These are phyloP conservation scores for Stomatorhinus walkeri DNA, from an alignment of 2,797 vertebrate genomes.

Conservation along the genomic window DNA sequence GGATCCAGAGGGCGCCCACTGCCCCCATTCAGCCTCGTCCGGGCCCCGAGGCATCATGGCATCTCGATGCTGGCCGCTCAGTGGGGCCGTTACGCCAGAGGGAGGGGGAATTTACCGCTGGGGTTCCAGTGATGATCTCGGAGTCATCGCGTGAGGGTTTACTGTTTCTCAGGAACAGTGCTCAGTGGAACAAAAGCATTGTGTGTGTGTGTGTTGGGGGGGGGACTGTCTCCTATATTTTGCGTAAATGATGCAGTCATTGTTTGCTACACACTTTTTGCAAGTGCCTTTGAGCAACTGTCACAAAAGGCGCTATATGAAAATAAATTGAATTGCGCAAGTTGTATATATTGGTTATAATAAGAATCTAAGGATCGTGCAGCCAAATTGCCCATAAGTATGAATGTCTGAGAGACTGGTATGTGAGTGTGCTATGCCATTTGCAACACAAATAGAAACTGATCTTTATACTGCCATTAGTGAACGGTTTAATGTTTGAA, in stretches of 20 bases:
- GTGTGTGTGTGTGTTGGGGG: not conserved
- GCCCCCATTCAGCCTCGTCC: slow-evolving; percentile 37
- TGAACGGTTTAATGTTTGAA: not conserved
- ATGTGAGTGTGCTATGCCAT: not conserved
- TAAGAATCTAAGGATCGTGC: not conserved
- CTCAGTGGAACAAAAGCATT: slow-evolving; percentile 17
- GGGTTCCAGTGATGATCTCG: not conserved
- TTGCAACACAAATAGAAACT: not conserved
- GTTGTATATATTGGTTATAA: not conserved
- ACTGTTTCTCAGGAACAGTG: not conserved
- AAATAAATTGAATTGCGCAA: not conserved
- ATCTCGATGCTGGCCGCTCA: not conserved
- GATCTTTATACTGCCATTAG: not conserved
- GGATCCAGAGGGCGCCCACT: slow-evolving; percentile 40
- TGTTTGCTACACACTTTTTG: not conserved
- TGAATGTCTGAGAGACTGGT: not conserved
- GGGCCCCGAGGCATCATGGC: slow-evolving; percentile 17
- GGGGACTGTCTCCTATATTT: not conserved
- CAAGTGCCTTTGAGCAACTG: not conserved
- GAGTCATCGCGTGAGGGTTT: slow-evolving; percentile 19
- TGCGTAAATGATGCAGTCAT: not conserved
- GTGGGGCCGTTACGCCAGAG: not conserved
- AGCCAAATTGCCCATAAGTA: not conserved
- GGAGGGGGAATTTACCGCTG: not conserved
- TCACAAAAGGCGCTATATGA: not conserved